Evolutionary conservation across 2,888 invertebrate species (phyloP).

Genomic region (Pandemis corylana): DNA sequence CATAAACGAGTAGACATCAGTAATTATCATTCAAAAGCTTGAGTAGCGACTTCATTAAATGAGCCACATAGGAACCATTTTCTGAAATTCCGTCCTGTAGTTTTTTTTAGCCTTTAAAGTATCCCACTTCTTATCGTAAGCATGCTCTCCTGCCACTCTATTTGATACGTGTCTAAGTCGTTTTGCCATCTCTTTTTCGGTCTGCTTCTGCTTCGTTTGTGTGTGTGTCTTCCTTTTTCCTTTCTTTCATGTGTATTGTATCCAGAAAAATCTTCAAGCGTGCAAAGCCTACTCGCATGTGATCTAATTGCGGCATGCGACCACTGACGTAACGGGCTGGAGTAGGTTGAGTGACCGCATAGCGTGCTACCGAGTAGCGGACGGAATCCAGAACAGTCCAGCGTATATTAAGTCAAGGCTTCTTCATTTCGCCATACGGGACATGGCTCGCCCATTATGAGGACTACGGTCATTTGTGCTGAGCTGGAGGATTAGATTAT

Average conservation of each 20-base stretch:
- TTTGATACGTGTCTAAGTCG: no score
- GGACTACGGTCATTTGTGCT: conserved; percentile 43
- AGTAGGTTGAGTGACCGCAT: conserved; percentile 81
- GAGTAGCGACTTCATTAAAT: no score
- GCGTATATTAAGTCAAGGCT: conserved; percentile 57
- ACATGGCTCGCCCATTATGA: conserved; percentile 58
- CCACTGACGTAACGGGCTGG: conserved; percentile 79
- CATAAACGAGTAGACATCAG: no score
- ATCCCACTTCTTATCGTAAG: no score
- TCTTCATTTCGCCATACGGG: conserved; percentile 61
- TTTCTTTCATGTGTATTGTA: not conserved
- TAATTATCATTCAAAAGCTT: no score
- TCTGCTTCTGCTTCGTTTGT: no score
- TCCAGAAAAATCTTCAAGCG: conserved; percentile 36
- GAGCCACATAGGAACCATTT: no score
- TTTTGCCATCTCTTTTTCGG: no score
- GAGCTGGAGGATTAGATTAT: conserved; percentile 58
- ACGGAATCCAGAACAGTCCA: conserved; percentile 68
- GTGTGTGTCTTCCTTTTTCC: no score
- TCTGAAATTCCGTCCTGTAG: no score
- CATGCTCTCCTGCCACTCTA: no score
- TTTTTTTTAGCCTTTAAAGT: no score
- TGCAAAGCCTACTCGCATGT: conserved; percentile 60
- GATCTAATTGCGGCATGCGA: conserved; percentile 81
- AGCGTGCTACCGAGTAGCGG: conserved; percentile 71